Evolutionary conservation across 2,113 vertebrate species (phyloP).

Genomic region (Mugil cephalus): DNA sequence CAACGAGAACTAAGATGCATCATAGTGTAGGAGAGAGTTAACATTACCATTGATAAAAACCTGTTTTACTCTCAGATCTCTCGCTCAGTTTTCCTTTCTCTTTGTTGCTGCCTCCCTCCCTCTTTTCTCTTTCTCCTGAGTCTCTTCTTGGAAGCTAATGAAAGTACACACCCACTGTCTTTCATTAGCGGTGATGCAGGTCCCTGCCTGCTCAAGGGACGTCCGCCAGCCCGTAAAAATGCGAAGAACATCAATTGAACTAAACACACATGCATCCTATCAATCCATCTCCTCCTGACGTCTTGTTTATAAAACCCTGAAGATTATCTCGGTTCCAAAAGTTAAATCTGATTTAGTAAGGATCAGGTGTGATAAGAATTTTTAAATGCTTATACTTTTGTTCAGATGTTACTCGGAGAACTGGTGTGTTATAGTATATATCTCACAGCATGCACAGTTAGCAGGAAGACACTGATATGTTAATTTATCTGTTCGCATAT

Average conservation of each 20-base stretch:
- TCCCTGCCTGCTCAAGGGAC: constrained; percentile 66
- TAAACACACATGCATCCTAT: constrained; percentile 23
- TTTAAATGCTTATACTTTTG: constrained; percentile 1
- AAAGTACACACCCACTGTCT: constrained; percentile 70
- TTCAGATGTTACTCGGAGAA: too few species aligned
- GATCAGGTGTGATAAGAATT: constrained; percentile 14
- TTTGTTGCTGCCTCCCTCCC: neutral
- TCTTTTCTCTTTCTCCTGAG: constrained; percentile 32
- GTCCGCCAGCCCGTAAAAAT: constrained; percentile 46
- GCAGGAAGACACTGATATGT: constrained; percentile 8
- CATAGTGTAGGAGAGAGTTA: neutral
- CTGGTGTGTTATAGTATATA: too few species aligned
- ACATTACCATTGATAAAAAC: constrained; percentile 53
- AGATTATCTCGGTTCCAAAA: neutral
- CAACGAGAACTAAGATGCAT: neutral
- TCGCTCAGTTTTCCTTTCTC: constrained; percentile 10
- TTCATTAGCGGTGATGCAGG: constrained; percentile 70
- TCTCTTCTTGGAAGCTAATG: constrained; percentile 63
- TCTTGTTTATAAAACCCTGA: neutral
- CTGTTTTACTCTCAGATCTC: constrained; percentile 35
- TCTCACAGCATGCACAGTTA: neutral
- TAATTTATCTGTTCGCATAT: constrained; percentile 30
- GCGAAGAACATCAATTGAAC: constrained; percentile 40
- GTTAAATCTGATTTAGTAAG: constrained; percentile 11
- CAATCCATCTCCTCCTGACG: neutral